Base-by-base conservation (phyloP, 2,888 invertebrate species). In the Rhaphigaster nebulosa region DNA sequence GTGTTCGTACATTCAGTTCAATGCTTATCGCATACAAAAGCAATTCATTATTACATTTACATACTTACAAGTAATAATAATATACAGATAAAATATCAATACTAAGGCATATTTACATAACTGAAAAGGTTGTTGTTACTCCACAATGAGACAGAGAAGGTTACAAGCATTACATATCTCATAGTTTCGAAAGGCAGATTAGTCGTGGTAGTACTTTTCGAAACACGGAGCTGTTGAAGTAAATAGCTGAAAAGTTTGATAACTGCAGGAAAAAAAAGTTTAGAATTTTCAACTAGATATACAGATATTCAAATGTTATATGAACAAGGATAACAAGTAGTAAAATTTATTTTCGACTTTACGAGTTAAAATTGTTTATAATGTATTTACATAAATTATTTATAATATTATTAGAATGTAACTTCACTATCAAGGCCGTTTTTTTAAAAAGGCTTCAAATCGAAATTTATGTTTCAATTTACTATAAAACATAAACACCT, bases 121-220 rank as follows among this genome's bases (percentile, higher is more conserved):
- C 70, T 76, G 34, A 76, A 76, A 76, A 20, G 34, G 18, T 38
- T 38, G 20, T 76, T 34, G n/a, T 84, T 45, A 15, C 84, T 10
- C 84, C 45, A 45, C 26, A 84, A 45, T 38, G 26, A 26, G 41
- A 41, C 18, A 12, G 84, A 84, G 84, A 84, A 84, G 84, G 84
- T 84, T 84, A 84, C 45, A 41, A 26, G 45, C 26, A 45, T 41
- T 26, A 45, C 45, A 84, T 45, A 50, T 84, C 84, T 84, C 26
- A 45, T n/a, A 23, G 45, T 45, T 84, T 45, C 45, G 84, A 84
- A 84, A 84, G 84, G 70, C 20, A 84, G n/a, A 84, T 84, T 45
- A 41, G 84, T 45, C 84, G n/a, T 18, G 45, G 84, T 84, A n/a
- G n/a, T 45, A 45, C n/a, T 84, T 84, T 84, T 84, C 84, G 84